Base-by-base conservation (phyloP, 2,113 vertebrate species). In the cattle (Bos taurus) region DNA sequence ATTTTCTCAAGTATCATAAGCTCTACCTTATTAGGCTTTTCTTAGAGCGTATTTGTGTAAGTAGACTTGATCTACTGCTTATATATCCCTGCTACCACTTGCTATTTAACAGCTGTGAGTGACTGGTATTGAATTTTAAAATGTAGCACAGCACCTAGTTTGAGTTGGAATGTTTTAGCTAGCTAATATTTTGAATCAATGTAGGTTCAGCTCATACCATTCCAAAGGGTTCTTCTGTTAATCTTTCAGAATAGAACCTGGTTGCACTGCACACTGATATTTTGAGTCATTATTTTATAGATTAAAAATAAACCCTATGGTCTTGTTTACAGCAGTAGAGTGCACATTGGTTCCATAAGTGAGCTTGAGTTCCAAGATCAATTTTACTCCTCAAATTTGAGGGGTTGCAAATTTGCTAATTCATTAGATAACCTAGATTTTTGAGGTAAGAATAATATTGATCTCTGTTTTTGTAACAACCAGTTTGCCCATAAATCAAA, bases 241-340 rank as follows among this genome's bases (percentile, higher is more conserved):
- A 93, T 97, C 90, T 98, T 98, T 97, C 95, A 97, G 97, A 96
- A 98, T 88, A 97, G 74, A 93, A 96, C 92, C 97, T 98, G 0
- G 80, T 98, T 98, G 97, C 97, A 97, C 97, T 98, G 97, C 97
- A 89, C 93, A 92, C 67, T 94, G 93, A 97, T 93, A 93, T 97
- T 98, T 95, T 94, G 80, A 94, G 64, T 97, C 43, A 95, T 96
- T 91, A 88, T 98, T 97, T 93, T 96, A 95, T 97, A 97, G 94
- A 92, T 87, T 86, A 97, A 74, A 97, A 97, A 85, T 97, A 92
- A 82, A 17, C 25, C 30, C 52, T 95, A 87, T n/a, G 59, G 23
- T 96, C 26, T 16, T 97, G 86, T 96, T 90, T 98, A 97, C 96
- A 94, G 96, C 86, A 52, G 78, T 97, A 50, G 90, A 88, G 97